Conservation (phyloP, 2,797 vertebrate species). For the Carcharodon carcharias region DNA sequence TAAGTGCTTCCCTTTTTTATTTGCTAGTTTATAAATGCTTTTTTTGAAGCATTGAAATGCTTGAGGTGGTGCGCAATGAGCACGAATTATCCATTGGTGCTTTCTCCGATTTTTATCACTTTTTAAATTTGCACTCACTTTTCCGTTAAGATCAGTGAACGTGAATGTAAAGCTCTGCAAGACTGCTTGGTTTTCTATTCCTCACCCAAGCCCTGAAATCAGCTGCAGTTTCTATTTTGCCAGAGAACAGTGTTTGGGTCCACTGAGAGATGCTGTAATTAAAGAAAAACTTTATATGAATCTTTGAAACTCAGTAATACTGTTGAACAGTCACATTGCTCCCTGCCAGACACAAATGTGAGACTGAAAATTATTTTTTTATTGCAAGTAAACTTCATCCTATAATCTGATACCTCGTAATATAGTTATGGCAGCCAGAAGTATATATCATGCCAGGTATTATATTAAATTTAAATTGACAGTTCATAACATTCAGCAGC, state of each 20-base stretch:
- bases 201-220: neutral
- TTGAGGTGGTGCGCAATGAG: neutral
- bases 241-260: neutral
- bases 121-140: neutral
- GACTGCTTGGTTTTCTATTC: neutral
- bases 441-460: conserved; percentile 18
- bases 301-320: neutral
- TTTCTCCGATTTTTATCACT: neutral
- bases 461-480: conserved; percentile 27
- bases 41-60: neutral
- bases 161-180: neutral
- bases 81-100: neutral
- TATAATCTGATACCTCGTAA: conserved; percentile 27
- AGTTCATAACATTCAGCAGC: neutral
- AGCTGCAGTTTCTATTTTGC: neutral
- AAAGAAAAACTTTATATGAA: neutral
- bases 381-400: conserved; percentile 11
- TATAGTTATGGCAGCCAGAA: neutral
- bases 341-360: conserved; percentile 6
- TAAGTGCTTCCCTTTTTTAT: neutral
- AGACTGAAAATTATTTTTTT: neutral
- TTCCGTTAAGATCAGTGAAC: neutral
- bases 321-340: neutral
- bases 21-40: neutral
- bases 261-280: conserved; percentile 2